phyloP scores from a whole-genome alignment of 2,113 vertebrate genomes.

The Anarhynchus alexandrinus region DNA sequence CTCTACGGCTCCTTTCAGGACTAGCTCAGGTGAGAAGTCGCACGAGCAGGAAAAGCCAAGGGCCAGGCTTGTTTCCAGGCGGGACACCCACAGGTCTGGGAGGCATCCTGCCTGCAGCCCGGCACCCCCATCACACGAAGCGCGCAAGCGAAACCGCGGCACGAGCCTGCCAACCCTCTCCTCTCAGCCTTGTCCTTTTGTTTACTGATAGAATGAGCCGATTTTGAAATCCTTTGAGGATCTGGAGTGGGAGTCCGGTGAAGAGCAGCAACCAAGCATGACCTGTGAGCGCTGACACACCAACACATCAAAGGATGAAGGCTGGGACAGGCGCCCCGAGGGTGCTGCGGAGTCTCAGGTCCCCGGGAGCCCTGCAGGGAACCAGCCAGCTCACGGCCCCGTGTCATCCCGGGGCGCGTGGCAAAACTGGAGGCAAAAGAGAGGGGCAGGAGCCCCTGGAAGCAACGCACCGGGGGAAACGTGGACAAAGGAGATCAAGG shows the following conservation, averaged over 20 bases:
- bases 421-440: neutral
- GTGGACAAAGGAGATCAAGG: neutral
- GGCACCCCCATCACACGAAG: fast-evolving
- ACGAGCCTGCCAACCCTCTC: neutral
- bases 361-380: neutral
- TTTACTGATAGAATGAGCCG: neutral
- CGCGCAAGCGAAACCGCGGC: fast-evolving
- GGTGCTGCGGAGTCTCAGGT: neutral
- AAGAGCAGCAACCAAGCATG: neutral
- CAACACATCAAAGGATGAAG: neutral
- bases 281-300: fast-evolving
- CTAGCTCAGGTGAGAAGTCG: neutral
- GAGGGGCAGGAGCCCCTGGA: neutral
- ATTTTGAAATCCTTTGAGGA: neutral
- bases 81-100: neutral
- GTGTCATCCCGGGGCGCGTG: fast-evolving
- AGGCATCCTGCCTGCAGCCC: neutral
- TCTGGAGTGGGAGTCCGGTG: neutral
- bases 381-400: fast-evolving
- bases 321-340: neutral
- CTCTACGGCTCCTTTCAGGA: neutral
- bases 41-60: neutral
- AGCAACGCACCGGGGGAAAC: fast-evolving
- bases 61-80: neutral
- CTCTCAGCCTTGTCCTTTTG: neutral